Conservation (phyloP, 2,797 vertebrate species). For the Brotogeris chrysoptera region DNA sequence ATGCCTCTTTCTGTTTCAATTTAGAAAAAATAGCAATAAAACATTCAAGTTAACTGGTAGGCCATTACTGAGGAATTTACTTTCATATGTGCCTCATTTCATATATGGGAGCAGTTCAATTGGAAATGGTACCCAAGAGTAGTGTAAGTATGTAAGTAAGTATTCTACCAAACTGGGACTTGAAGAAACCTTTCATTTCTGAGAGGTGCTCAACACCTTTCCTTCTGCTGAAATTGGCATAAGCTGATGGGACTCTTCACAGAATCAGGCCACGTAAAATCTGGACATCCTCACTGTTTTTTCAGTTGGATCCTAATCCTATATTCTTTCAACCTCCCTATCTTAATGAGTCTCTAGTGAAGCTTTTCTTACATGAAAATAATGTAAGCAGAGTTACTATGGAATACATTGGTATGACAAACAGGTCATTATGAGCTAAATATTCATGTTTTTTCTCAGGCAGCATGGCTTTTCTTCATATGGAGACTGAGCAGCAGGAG, state of each 20-base stretch:
- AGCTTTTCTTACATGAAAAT: not conserved
- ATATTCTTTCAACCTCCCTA: not conserved
- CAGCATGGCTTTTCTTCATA: not conserved
- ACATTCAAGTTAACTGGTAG: not conserved
- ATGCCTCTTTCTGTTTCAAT: not conserved
- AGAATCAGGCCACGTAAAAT: not conserved
- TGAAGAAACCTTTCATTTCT: not conserved
- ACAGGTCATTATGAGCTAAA: not conserved
- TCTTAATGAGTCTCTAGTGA: not conserved
- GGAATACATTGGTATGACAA: not conserved
- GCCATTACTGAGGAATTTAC: not conserved
- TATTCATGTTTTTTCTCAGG: not conserved
- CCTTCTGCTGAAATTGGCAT: not conserved
- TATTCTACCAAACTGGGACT: not conserved
- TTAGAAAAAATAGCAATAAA: slow-evolving; percentile 25
- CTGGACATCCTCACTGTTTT: not conserved
- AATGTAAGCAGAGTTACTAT: not conserved
- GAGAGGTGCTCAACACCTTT: not conserved
- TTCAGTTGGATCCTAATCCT: not conserved
- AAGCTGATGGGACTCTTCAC: not conserved
- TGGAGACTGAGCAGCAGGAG: not conserved
- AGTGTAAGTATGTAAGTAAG: not conserved
- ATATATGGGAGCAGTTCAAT: not conserved
- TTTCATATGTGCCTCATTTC: not conserved
- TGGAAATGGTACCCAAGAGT: not conserved